These are phyloP conservation scores for Branchipolynoe longqiensis DNA, from an alignment of 2,888 invertebrate species.

Conservation along the genomic window DNA sequence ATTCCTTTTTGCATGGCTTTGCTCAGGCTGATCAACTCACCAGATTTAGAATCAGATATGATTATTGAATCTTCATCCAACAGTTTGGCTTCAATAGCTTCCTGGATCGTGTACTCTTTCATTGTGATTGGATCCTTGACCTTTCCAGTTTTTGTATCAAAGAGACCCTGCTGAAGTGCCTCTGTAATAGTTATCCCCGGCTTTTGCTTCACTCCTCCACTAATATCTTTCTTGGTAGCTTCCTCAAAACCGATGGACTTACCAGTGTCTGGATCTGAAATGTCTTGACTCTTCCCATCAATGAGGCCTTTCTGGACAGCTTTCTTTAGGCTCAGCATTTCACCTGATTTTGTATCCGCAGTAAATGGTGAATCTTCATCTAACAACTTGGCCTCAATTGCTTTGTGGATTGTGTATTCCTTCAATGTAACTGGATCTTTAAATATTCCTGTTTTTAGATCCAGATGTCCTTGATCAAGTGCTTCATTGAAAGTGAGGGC, in stretches of 20 bases:
- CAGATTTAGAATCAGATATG: slow-evolving; percentile 87
- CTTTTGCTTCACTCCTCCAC: too few species aligned
- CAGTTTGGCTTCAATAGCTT: slow-evolving; percentile 91
- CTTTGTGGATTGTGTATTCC: too few species aligned
- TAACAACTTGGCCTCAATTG: too few species aligned
- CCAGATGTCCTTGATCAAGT: slow-evolving; percentile 5
- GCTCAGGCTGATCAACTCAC: slow-evolving; percentile 84
- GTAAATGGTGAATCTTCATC: too few species aligned
- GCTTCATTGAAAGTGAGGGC: background rate
- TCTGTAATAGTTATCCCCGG: background rate
- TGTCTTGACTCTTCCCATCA: too few species aligned
- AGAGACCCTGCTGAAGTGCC: background rate
- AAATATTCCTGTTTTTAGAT: too few species aligned
- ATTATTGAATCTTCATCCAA: slow-evolving; percentile 87
- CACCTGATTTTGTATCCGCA: too few species aligned
- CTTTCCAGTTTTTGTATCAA: slow-evolving; percentile 1
- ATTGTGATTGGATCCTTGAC: background rate
- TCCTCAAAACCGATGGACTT: background rate
- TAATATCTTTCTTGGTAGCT: background rate
- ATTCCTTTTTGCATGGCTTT: slow-evolving; percentile 92
- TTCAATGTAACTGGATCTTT: too few species aligned
- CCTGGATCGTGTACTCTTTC: slow-evolving; percentile 84
- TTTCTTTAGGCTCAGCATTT: too few species aligned
- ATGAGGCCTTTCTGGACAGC: too few species aligned
- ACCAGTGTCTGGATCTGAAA: background rate